These are phyloP conservation scores for Phallusia fumigata DNA, from an alignment of 23 tunicate genomes.

Conservation along the genomic window DNA sequence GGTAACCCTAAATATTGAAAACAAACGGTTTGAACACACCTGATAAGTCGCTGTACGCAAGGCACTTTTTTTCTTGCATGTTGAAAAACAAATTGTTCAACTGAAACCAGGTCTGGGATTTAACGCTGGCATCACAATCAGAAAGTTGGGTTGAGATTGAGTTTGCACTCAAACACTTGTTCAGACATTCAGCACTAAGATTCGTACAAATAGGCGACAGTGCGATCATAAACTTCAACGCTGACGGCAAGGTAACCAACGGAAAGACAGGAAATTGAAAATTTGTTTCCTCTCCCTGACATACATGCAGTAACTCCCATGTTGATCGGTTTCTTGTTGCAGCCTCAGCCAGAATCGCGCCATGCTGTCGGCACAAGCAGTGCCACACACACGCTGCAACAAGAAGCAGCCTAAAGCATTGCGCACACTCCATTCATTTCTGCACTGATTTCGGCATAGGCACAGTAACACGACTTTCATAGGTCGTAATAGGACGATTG, in stretches of 20 bases:
- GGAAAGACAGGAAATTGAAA: background rate
- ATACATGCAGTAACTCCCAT: background rate
- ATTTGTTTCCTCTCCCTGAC: background rate
- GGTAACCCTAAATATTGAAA: too few species aligned
- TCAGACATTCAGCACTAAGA: background rate
- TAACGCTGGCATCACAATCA: background rate
- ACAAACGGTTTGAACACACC: too few species aligned
- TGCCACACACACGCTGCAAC: background rate
- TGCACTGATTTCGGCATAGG: background rate
- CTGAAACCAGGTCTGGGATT: conserved; percentile 48
- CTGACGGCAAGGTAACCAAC: background rate
- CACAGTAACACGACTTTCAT: too few species aligned
- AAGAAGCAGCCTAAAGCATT: conserved; percentile 2
- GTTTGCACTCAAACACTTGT: background rate
- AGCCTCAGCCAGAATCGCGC: background rate
- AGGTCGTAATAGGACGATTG: too few species aligned
- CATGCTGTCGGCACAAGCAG: background rate
- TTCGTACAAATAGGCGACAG: background rate
- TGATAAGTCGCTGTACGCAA: background rate
- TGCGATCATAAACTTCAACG: background rate
- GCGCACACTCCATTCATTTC: conserved; percentile 4
- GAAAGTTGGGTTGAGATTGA: background rate
- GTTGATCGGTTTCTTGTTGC: background rate
- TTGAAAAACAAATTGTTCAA: conserved; percentile 12
- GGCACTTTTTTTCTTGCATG: conserved; percentile 6